A percentile compares a stretch with the other conserved stretches of the same genome.
Conservation (phyloP, 2,113 vertebrate genomes). For the Scomber colias region DNA sequence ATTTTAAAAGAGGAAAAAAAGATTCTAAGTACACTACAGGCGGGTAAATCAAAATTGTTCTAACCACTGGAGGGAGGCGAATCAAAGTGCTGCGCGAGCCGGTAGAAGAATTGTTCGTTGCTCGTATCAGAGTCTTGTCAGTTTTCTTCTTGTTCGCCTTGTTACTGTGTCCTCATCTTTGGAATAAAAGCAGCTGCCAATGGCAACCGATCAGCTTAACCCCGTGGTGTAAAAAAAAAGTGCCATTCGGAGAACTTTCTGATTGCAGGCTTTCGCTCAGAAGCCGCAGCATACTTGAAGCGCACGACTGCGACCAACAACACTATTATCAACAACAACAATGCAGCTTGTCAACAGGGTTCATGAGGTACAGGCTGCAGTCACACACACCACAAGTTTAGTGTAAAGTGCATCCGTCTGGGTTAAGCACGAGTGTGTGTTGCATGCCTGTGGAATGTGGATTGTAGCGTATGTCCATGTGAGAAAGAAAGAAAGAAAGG, state of each 20-base stretch:
- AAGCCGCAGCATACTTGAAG: constrained; percentile 9
- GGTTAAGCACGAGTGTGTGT: constrained; percentile 6
- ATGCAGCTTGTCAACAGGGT: constrained; percentile 35
- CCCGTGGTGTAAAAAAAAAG: constrained; percentile 22
- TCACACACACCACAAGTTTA: constrained; percentile 30
- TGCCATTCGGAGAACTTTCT: constrained; percentile 46
- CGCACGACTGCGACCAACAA: constrained; percentile 19
- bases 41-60: constrained; percentile 86
- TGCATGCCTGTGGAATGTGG: constrained; percentile 31
- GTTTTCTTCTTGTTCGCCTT: constrained; percentile 84
- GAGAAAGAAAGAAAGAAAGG: neutral
- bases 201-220: constrained; percentile 55
- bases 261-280: constrained; percentile 35
- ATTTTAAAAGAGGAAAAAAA: constrained; percentile 82
- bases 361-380: constrained; percentile 26
- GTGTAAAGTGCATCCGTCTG: constrained; percentile 13
- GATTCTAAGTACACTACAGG: constrained; percentile 83
- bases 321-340: constrained; percentile 41
- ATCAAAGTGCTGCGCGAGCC: constrained; percentile 88
- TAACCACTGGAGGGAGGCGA: constrained; percentile 89
- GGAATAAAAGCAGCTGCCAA: constrained; percentile 50
- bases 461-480: constrained; percentile 8
- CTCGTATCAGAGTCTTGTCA: constrained; percentile 86
- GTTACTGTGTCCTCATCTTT: constrained; percentile 83
- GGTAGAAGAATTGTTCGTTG: constrained; percentile 79